These are phyloP conservation scores for Callopanchax toddi DNA, from an alignment of 2,113 vertebrate genomes.

Conservation along the genomic window DNA sequence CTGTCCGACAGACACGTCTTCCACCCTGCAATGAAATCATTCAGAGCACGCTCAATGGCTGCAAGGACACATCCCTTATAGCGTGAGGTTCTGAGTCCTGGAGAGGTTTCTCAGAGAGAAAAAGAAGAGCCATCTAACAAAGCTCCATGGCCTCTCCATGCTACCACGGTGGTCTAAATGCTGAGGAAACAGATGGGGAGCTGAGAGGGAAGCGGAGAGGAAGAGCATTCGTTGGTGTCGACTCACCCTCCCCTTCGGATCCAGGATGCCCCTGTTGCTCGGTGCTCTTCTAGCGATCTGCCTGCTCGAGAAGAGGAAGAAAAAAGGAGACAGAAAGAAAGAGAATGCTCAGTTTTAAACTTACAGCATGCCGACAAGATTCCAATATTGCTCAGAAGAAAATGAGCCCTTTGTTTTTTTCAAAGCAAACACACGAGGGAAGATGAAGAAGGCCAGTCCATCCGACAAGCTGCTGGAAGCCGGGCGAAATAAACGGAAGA, in stretches of 20 bases:
- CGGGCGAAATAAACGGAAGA: constrained; percentile 12
- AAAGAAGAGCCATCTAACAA: constrained; percentile 41
- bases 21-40: constrained; percentile 30
- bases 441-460: constrained; percentile 1
- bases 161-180: constrained; percentile 62
- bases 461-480: constrained; percentile 12
- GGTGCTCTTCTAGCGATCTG: constrained; percentile 37
- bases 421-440: background rate
- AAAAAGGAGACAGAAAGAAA: constrained; percentile 44
- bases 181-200: constrained; percentile 60
- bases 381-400: constrained; percentile 12
- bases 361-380: constrained; percentile 41
- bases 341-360: constrained; percentile 66
- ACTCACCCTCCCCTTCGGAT: constrained; percentile 70
- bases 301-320: constrained; percentile 58
- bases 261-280: constrained; percentile 43
- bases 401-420: background rate
- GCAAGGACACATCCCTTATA: background rate
- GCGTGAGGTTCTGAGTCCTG: constrained; percentile 12
- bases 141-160: constrained; percentile 39
- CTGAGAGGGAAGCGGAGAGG: constrained; percentile 54
- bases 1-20: constrained; percentile 27
- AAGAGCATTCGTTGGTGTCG: constrained; percentile 45
- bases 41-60: constrained; percentile 2
- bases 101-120: constrained; percentile 21